Conservation (phyloP, 1,140 invertebrate genomes). For the Ectropis grisescens region DNA sequence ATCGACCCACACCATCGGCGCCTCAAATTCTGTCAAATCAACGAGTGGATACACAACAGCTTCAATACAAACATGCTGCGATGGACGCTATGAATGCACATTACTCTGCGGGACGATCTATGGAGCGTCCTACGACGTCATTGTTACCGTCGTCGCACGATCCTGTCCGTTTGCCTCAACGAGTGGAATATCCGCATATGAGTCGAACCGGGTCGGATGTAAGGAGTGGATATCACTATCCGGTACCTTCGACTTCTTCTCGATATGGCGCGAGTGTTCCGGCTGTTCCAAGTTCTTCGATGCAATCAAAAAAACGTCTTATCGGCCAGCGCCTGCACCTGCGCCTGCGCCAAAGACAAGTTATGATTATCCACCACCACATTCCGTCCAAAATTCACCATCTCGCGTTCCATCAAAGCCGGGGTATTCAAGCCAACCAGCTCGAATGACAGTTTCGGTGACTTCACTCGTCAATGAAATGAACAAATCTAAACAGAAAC, state of each 20-base stretch:
- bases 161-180: constrained; percentile 24
- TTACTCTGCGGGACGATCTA: constrained; percentile 29
- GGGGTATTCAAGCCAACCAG: constrained; percentile 49
- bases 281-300: constrained; percentile 25
- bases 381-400: constrained; percentile 46
- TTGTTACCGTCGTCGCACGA: constrained; percentile 30
- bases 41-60: constrained; percentile 34
- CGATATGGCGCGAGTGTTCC: constrained; percentile 31
- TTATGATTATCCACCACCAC: constrained; percentile 41
- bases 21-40: constrained; percentile 35
- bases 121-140: constrained; percentile 31
- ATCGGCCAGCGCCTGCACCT: constrained; percentile 25
- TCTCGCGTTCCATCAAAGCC: constrained; percentile 39
- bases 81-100: constrained; percentile 34
- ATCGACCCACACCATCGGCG: constrained; percentile 30
- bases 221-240: constrained; percentile 39
- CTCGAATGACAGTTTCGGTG: constrained; percentile 62
- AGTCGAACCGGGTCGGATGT: constrained; percentile 25
- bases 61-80: constrained; percentile 40
- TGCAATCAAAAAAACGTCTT: constrained; percentile 28
- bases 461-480: constrained; percentile 64
- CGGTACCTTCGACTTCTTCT: constrained; percentile 41
- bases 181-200: constrained; percentile 35
- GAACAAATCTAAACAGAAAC: constrained; percentile 68
- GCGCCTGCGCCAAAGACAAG: too few species aligned